These are phyloP conservation scores for Tiphia femorata DNA, from an alignment of 2,888 invertebrate genomes.

Conservation along the genomic window DNA sequence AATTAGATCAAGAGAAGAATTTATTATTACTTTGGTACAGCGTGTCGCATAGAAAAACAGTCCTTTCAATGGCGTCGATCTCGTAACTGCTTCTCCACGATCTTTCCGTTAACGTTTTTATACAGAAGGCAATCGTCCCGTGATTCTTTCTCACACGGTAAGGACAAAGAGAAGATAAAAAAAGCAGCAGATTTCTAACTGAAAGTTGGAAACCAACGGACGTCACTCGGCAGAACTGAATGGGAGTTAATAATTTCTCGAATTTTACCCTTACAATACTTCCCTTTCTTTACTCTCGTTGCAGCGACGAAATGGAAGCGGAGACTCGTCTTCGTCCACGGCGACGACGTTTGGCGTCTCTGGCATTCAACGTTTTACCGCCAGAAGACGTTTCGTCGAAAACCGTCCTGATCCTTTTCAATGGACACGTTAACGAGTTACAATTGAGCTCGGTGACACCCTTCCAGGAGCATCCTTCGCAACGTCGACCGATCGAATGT, in stretches of 20 bases:
- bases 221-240: neutral
- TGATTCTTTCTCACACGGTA: too few relatives aligned
- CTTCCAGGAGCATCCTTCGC: slow-evolving; percentile 33
- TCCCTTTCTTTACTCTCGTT: neutral
- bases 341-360: slow-evolving; percentile 3
- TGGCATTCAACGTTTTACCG: neutral
- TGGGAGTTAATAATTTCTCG: slow-evolving; percentile 3
- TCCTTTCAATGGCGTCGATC: too few relatives aligned
- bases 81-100: too few relatives aligned
- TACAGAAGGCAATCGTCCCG: too few relatives aligned
- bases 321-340: too few relatives aligned
- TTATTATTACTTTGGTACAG: too few relatives aligned
- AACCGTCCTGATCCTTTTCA: slow-evolving; percentile 31
- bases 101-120: too few relatives aligned
- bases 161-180: too few relatives aligned
- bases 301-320: neutral
- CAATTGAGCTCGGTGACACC: slow-evolving; percentile 46
- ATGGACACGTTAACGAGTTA: slow-evolving; percentile 61
- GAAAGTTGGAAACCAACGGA: neutral
- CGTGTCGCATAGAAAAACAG: too few relatives aligned
- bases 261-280: neutral
- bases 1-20: too few relatives aligned
- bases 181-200: too few relatives aligned
- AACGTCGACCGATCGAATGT: slow-evolving; percentile 30
- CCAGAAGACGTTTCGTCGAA: slow-evolving; percentile 9